Conservation (phyloP, 2,113 vertebrate genomes). For the Dasyprocta punctata region DNA sequence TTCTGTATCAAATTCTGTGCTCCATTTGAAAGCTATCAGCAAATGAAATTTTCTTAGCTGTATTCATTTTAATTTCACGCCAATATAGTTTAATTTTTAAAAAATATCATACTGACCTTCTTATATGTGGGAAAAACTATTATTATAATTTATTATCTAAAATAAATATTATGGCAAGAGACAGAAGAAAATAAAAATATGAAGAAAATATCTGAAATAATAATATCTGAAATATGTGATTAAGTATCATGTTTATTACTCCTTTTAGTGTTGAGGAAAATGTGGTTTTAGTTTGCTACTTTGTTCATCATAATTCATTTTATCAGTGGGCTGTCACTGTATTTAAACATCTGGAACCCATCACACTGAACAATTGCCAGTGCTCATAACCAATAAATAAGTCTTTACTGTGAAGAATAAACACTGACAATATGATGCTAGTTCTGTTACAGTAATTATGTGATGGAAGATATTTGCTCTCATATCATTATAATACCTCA, state of each 20-base stretch:
- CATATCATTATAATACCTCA: slow-evolving; percentile 33
- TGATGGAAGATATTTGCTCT: slow-evolving; percentile 66
- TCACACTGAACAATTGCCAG: slow-evolving; percentile 25
- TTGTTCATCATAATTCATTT: slow-evolving; percentile 53
- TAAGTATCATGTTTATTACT: slow-evolving; percentile 62
- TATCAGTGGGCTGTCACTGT: slow-evolving; percentile 58
- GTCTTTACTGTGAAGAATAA: slow-evolving; percentile 52
- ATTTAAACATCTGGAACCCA: slow-evolving; percentile 68
- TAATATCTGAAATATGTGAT: slow-evolving; percentile 57
- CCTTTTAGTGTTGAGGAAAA: slow-evolving; percentile 58
- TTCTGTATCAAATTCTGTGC: neutral
- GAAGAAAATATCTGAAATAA: neutral
- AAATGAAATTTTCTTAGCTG: neutral
- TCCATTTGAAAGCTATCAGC: slow-evolving; percentile 2
- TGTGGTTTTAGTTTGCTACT: slow-evolving; percentile 29
- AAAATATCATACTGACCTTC: slow-evolving; percentile 29
- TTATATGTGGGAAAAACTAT: neutral
- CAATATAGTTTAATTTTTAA: slow-evolving; percentile 30
- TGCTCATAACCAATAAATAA: slow-evolving; percentile 39
- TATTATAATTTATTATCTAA: slow-evolving; percentile 39
- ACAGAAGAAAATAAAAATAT: slow-evolving; percentile 56
- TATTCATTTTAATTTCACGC: slow-evolving; percentile 29
- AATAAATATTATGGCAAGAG: neutral
- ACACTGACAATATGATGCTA: slow-evolving; percentile 59
- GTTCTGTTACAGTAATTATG: slow-evolving; percentile 61